Conservation (phyloP, 2,888 invertebrate genomes). For the Gasteruption jaculator region DNA sequence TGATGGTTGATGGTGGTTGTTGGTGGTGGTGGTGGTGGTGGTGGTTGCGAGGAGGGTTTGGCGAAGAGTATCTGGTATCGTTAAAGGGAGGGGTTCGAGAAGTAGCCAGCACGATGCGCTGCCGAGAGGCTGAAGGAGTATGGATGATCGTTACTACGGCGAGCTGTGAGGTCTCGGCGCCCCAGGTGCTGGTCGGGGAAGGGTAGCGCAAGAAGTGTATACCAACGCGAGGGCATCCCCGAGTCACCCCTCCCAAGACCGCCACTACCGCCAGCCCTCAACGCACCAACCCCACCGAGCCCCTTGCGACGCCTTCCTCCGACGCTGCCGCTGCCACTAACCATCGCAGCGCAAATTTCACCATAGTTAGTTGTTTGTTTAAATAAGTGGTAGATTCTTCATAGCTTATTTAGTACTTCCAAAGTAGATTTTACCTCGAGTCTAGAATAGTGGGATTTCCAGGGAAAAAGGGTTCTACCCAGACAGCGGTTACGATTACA, state of each 20-base stretch:
- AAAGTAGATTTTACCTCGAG: no score
- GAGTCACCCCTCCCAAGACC: conserved; percentile 51
- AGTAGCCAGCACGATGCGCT: conserved; percentile 77
- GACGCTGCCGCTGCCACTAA: conserved; percentile 47
- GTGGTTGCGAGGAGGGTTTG: conserved; percentile 38
- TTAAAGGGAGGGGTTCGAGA: conserved; percentile 68
- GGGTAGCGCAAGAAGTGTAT: conserved; percentile 84
- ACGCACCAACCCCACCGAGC: conserved; percentile 43
- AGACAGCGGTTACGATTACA: no score
- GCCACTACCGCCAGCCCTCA: conserved; percentile 50
- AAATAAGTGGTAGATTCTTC: no score
- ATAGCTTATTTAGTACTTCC: no score
- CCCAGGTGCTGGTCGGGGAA: conserved; percentile 92
- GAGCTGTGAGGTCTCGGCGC: conserved; percentile 67
- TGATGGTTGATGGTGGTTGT: conserved; percentile 31
- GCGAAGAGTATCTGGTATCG: conserved; percentile 15
- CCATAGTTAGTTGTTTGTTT: no score
- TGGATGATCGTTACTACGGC: conserved; percentile 57
- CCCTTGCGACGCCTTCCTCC: conserved; percentile 48
- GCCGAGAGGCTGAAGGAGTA: conserved; percentile 67
- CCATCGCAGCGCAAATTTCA: conserved; percentile 41
- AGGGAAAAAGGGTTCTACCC: no score
- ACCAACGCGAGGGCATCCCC: conserved; percentile 79
- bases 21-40: conserved; percentile 40
- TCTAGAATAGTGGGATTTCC: no score